Evolutionary conservation across 2,797 vertebrate species (phyloP), one percentile per base, ranked within the genome.

Genomic region (Catharus ustulatus): DNA sequence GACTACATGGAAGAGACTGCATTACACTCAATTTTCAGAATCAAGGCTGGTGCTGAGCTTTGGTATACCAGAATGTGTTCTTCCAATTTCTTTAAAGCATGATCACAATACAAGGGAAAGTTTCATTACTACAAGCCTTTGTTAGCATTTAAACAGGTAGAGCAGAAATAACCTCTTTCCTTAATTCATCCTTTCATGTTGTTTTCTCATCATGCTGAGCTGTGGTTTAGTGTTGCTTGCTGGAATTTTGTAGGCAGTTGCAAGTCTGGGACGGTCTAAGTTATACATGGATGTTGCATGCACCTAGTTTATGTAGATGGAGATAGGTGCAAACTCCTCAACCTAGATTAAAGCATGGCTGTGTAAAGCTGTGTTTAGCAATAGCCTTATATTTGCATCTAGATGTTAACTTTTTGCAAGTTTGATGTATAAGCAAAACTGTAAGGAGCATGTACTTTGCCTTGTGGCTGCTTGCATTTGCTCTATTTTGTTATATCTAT

Each of bases 101-200:
- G 75, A 92, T 84, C 69, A 92, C 77, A 93, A 69, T 62, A 81
- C 82, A 32, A 52, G 85, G 93, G 49, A 81, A 94, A 94, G 68
- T n/a, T 20, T 93, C 46, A 74, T 93, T 96, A 52, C 59, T 89
- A 46, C 62, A 87, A 69, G 17, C 8, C 26, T 63, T 49, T 95
- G 94, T 92, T 88, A 74, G 76, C 61, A 49, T 69, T 83, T 95
- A 90, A 96, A 82, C 79, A 94, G 93, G 91, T 95, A 82, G 69
- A 94, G 75, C 77, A 96, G 88, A 96, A 97, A 96, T 89, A 95
- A 91, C 10, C 10, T 81, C 32, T 81, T 66, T 52, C 23, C 34
- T 86, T 66, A 58, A 84, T 82, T 91, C 63, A 9, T 55, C 38
- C 34, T 76, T 81, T 76, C 27, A 18, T 1, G 1, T 23, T 96